These are phyloP conservation scores for Pseudomugil tenellus DNA, from an alignment of 2,797 vertebrate species.

Conservation along the genomic window DNA sequence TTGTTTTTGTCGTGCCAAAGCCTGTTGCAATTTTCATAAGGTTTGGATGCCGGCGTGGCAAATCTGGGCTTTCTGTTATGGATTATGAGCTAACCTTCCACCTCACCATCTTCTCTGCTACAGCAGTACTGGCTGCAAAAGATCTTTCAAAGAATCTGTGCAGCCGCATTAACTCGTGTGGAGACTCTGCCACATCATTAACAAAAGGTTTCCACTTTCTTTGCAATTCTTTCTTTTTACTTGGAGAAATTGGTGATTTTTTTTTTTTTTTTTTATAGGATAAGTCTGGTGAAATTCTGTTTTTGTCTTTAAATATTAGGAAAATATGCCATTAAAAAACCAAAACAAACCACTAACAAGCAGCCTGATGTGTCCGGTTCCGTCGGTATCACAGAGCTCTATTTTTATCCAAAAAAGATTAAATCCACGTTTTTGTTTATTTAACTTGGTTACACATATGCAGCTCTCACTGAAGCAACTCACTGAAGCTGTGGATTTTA, in stretches of 20 bases:
- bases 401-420: slow-evolving; percentile 8
- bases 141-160: slow-evolving; percentile 30
- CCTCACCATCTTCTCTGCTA: slow-evolving; percentile 42
- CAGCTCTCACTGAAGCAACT: neutral
- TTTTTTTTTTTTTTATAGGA: neutral
- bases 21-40: slow-evolving; percentile 52
- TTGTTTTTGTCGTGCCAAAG: slow-evolving; percentile 52
- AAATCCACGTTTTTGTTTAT: slow-evolving; percentile 21
- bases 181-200: slow-evolving; percentile 28
- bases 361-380: neutral
- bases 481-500: slow-evolving; percentile 22
- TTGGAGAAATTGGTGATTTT: neutral
- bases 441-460: slow-evolving; percentile 1
- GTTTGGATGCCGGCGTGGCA: slow-evolving; percentile 36
- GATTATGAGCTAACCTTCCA: slow-evolving; percentile 63
- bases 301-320: neutral
- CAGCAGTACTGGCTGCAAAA: slow-evolving; percentile 14
- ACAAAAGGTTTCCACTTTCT: neutral
- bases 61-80: slow-evolving; percentile 52
- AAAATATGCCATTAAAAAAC: neutral
- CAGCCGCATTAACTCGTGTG: slow-evolving; percentile 15
- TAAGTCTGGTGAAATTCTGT: neutral
- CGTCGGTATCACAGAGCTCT: neutral
- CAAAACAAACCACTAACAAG: neutral
- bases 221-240: neutral